phyloP scores from a whole-genome alignment of 2,888 invertebrate genomes.

The Chironomus tentans region DNA sequence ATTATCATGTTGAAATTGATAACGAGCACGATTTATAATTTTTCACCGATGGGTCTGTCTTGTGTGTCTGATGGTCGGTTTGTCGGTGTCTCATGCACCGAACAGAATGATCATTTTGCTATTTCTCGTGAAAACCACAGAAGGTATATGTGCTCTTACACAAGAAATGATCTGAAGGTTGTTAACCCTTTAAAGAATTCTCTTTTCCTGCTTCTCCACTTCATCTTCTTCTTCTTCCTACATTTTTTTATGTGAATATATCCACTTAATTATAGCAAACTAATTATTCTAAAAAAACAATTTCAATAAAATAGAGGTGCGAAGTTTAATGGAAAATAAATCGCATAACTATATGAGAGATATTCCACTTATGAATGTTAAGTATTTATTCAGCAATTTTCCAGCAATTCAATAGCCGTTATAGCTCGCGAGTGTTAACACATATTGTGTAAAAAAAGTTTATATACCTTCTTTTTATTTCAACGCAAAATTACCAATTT shows the following conservation, averaged over 20 bases:
- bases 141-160: too few relatives aligned
- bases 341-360: neutral
- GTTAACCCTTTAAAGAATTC: neutral
- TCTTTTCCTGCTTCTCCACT: neutral
- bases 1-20: neutral
- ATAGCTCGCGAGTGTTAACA: neutral
- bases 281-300: neutral
- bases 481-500: neutral
- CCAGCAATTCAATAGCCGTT: neutral
- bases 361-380: neutral
- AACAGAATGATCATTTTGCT: too few relatives aligned
- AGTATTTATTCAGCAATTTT: neutral
- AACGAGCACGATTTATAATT: too few relatives aligned
- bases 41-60: too few relatives aligned
- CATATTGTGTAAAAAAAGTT: neutral
- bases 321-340: neutral
- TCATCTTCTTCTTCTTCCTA: neutral
- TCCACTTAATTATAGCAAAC: neutral
- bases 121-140: too few relatives aligned
- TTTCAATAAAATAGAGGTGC: neutral
- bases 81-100: too few relatives aligned
- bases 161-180: too few relatives aligned
- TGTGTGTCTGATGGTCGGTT: too few relatives aligned
- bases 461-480: neutral
- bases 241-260: too few relatives aligned